Evolutionary conservation across 1,140 invertebrate genomes (phyloP), one percentile per base, ranked within the genome.

Genomic region (Chrysopa pallens): DNA sequence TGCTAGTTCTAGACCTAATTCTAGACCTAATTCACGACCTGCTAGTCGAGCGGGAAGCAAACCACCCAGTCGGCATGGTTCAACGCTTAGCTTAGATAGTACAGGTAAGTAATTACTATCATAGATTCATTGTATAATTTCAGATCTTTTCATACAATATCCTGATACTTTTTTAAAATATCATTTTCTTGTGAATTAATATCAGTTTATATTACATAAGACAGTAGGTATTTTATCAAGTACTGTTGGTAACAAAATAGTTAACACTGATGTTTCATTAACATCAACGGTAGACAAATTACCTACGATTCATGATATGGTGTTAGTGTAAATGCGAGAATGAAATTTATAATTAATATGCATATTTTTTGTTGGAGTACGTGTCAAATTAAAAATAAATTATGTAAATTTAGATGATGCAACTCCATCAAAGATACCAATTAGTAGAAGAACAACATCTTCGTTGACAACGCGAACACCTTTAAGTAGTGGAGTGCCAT

Each of bases 51-150:
- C 77, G 48, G 79, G 82, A 36, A 85, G 84, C 29, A 89, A 90
- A 60, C 87, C 89, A 50, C 84, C 88, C 14, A 93, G 89, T 56
- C 76, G 90, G 55, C 85, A 92, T 55, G 89, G 88, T 46, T 95
- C 91, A 29, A 90, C 87, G 52, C 73, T 90, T 38, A 91, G 87
- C 14, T 66, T 93, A 42, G 87, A 93, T 57, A 87, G 84, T 57
- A 85, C 82, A 56, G 81, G 84, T 87, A 63, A 60, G 47, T 50
- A 39, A n/a, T 33, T 33, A 8, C 7, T 11, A 8, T 33, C 31
- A 33, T 11, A 33, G 11, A 33, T 33, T 8, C 7, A 33, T 33
- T 7, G 11, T 33, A 8, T 33, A 8, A 8, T 8, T 8, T 8
- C 7, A 33, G 7, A 11, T 33, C 31, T 33, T 7, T 33, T 33